These are phyloP conservation scores for Augochlorella aurata DNA, from an alignment of 2,888 invertebrate genomes.

Conservation along the genomic window DNA sequence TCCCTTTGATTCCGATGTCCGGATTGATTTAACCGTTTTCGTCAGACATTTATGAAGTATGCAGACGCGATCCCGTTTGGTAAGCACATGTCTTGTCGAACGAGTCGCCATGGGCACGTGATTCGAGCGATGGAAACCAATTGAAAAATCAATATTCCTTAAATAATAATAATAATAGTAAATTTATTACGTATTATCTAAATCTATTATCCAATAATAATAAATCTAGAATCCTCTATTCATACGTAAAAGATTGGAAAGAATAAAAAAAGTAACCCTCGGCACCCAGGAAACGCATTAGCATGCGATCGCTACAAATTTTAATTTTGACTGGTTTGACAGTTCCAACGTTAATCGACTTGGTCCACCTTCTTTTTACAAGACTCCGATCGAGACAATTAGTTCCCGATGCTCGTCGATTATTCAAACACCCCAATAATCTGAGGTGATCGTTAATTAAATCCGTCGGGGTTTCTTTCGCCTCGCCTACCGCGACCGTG, in stretches of 20 bases:
- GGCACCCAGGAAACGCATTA: no score
- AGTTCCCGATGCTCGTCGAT: not conserved
- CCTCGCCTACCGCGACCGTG: not conserved
- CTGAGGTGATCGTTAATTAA: conserved; percentile 24
- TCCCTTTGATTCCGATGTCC: not conserved
- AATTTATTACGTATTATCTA: no score
- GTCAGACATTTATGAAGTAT: not conserved
- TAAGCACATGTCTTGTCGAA: not conserved
- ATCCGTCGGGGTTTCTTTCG: not conserved
- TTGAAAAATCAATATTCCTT: no score
- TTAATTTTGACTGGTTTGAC: no score
- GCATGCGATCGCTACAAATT: no score
- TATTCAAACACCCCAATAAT: not conserved
- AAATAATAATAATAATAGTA: no score
- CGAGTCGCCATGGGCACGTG: no score
- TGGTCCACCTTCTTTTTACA: not conserved
- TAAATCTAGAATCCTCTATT: no score
- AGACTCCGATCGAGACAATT: not conserved
- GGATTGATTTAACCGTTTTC: conserved; percentile 19
- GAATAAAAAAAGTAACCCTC: no score
- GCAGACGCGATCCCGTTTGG: not conserved
- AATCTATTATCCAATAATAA: no score
- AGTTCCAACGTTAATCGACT: not conserved
- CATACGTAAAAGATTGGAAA: no score
- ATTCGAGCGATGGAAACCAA: no score